A percentile compares a stretch with the other conserved stretches of the same genome.
phyloP scores from a whole-genome alignment of 2,797 vertebrate species.

The Hyperoplus lanceolatus region DNA sequence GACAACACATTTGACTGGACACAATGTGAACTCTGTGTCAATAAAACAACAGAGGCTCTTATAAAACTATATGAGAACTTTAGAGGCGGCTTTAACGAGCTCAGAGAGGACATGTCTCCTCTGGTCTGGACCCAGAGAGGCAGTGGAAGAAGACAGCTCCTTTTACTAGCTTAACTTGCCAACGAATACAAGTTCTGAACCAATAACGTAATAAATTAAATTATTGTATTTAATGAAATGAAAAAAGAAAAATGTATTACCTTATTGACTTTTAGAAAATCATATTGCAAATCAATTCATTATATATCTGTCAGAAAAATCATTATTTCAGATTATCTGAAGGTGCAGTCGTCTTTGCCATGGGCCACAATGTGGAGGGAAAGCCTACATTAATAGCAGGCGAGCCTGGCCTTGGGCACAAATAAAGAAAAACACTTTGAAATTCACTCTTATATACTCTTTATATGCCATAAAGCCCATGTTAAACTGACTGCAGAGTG shows the following conservation, averaged over 20 bases:
- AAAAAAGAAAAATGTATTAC: too few species aligned
- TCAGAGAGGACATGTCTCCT: slow-evolving; percentile 17
- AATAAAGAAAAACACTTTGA: slow-evolving; percentile 5
- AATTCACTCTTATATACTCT: slow-evolving; percentile 37
- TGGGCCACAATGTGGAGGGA: too few species aligned
- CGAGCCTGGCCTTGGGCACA: slow-evolving; percentile 46
- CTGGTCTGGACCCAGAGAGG: neutral
- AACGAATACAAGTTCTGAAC: too few species aligned
- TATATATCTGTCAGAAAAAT: too few species aligned
- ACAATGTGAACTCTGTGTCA: slow-evolving; percentile 30
- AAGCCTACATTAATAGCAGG: neutral
- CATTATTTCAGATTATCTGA: too few species aligned
- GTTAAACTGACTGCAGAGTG: neutral
- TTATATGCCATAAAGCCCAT: slow-evolving; percentile 21
- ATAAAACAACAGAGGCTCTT: slow-evolving; percentile 25
- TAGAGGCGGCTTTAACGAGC: slow-evolving; percentile 47
- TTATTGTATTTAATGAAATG: too few species aligned
- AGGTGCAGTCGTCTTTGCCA: too few species aligned
- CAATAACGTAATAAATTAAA: too few species aligned
- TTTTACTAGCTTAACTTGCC: neutral
- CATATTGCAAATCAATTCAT: too few species aligned
- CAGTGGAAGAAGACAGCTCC: slow-evolving; percentile 1
- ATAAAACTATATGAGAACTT: slow-evolving; percentile 36
- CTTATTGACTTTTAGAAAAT: too few species aligned
- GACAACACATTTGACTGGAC: slow-evolving; percentile 1